These are phyloP conservation scores for Mormoops blainvillei DNA, from an alignment of 2,113 vertebrate species.

Conservation along the genomic window DNA sequence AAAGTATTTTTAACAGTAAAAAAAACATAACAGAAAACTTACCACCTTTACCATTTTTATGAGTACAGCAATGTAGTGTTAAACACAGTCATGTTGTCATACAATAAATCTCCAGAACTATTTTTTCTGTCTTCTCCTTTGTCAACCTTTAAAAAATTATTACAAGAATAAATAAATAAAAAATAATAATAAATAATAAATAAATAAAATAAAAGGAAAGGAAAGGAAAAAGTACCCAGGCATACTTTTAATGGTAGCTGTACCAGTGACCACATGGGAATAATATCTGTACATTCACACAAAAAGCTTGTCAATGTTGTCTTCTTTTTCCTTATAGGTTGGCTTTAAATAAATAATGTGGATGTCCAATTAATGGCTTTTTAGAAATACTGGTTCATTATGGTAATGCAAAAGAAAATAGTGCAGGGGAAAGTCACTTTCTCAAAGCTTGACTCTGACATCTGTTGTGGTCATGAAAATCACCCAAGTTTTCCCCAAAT, in stretches of 20 bases:
- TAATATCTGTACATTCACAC: background rate
- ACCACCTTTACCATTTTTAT: background rate
- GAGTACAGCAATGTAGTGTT: background rate
- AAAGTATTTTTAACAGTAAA: background rate
- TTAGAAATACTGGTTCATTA: background rate
- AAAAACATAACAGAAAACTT: background rate
- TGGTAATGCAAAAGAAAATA: background rate
- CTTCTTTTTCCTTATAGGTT: background rate
- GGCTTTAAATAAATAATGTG: background rate
- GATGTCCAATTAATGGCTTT: background rate
- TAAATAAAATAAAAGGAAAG: too few species aligned
- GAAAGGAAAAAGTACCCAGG: background rate
- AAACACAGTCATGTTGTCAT: background rate
- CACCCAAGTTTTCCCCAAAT: background rate
- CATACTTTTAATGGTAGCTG: background rate
- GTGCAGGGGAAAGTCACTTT: background rate
- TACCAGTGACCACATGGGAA: background rate
- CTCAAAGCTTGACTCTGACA: background rate
- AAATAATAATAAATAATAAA: background rate
- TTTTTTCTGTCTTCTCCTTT: background rate
- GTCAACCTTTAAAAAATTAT: background rate
- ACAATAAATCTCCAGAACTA: background rate
- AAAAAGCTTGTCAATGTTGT: background rate
- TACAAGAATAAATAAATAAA: background rate
- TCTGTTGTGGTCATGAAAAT: background rate